phyloP scores from a whole-genome alignment of 2,888 invertebrate genomes.

The Scotopteryx bipunctaria region DNA sequence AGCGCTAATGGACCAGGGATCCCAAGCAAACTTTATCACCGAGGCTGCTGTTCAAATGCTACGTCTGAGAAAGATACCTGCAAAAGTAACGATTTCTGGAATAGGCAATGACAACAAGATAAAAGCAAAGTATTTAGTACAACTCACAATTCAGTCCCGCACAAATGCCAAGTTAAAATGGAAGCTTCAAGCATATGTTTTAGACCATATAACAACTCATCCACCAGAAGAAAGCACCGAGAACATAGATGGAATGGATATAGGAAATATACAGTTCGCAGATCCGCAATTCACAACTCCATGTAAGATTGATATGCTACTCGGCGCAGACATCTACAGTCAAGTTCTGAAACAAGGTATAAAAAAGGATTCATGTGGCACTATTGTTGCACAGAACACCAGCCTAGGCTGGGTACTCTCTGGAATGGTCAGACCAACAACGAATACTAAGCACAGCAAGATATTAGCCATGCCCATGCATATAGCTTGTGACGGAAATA shows the following conservation, averaged over 20 bases:
- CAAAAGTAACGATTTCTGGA: not conserved
- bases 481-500: too few relatives aligned
- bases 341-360: not conserved
- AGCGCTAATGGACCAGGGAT: constrained; percentile 3
- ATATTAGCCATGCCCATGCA: not conserved
- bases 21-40: constrained; percentile 2
- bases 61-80: not conserved
- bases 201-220: not conserved
- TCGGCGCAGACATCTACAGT: not conserved
- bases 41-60: not conserved
- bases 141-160: not conserved
- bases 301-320: not conserved
- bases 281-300: not conserved
- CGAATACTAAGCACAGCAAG: not conserved
- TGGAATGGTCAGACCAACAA: not conserved
- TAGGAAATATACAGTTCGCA: not conserved
- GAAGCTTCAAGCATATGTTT: not conserved
- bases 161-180: not conserved
- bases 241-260: not conserved
- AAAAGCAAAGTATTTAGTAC: not conserved
- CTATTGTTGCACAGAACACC: not conserved
- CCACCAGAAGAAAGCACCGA: not conserved
- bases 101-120: not conserved
- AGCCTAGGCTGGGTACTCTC: not conserved
- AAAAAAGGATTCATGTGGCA: not conserved